Base-by-base conservation (phyloP, 2,888 invertebrate genomes). In the Cephus nigrinus region DNA sequence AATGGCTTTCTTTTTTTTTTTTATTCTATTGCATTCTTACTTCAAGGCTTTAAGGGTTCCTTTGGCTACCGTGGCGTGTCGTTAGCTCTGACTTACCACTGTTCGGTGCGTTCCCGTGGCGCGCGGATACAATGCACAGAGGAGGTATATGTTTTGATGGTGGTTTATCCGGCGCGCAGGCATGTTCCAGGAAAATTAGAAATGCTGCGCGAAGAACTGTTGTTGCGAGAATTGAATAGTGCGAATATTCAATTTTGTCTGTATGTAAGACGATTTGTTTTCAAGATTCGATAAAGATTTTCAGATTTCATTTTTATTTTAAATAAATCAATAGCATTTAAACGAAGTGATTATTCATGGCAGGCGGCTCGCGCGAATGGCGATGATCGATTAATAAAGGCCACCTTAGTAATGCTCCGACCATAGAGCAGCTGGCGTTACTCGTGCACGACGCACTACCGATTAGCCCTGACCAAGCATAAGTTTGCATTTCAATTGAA, bases 401-500 rank as follows among this genome's bases (percentile, higher is more conserved):
- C 23, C 55, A 55, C 9, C 9, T 55, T 9, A 55, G 23, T 55
- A 55, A 55, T 55, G 55, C 9, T 55, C 9, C 23, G 23, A 9
- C 23, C 55, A 55, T 55, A 23, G 23, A 55, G 15, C 55, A 55
- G 55, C 55, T 55, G 55, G 55, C 55, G 55, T 55, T 55, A 55
- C 55, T 55, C 55, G 55, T 55, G 55, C 55, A 23, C 55, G 55
- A 73, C 79, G 77, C 69, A 78, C 23, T 78, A 75, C 71, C 80
- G 35, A 80, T 82, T 82, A 82, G 69, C 82, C 82, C 31, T 81
- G 82, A 83, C 82, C 82, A 71, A 79, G 71, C 33, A 12, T 68
- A 35, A 73, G 76, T 55, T 55, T 55, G 55, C 23, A 55, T 55
- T 23, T 55, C 55, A 5, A 23, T 55, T 55, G 23, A 15, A 23